Conservation (phyloP, 2,888 invertebrate species). For the Eudasyphora cyanicolor region DNA sequence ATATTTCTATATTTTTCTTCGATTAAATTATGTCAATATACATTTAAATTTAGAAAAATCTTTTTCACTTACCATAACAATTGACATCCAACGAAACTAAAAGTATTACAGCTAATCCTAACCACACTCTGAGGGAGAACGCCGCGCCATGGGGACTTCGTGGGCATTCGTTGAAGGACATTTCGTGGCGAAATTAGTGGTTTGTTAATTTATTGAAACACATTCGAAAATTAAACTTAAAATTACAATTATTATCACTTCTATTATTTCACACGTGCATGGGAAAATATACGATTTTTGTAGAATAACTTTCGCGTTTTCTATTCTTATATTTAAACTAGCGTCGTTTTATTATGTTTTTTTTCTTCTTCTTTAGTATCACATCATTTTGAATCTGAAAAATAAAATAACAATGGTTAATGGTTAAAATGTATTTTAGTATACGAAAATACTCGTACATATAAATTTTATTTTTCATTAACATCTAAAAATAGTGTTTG, state of each 20-base stretch:
- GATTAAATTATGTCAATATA: too few species aligned
- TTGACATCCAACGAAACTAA: constrained; percentile 68
- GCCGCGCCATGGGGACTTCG: neutral
- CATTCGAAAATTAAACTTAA: constrained; percentile 54
- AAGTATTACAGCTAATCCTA: constrained; percentile 65
- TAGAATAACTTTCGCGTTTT: constrained; percentile 40
- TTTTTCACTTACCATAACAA: constrained; percentile 69
- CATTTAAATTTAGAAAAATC: neutral
- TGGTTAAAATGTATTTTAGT: neutral
- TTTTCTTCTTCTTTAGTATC: constrained; percentile 50
- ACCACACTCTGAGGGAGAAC: constrained; percentile 48
- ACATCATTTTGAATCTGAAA: constrained; percentile 62
- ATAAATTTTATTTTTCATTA: neutral
- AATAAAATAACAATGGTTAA: constrained; percentile 21
- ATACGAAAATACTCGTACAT: neutral
- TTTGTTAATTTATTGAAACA: constrained; percentile 23
- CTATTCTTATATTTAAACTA: neutral
- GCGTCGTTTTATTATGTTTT: too few species aligned
- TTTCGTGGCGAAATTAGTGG: constrained; percentile 42
- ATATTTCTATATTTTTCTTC: too few species aligned
- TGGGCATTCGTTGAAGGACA: neutral
- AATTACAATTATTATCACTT: constrained; percentile 38
- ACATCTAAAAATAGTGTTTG: neutral
- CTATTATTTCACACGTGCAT: neutral
- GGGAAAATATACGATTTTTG: constrained; percentile 25